These are phyloP conservation scores for Rhopilema esculentum DNA, from an alignment of 30 jellyfish, hydroid and myxozoan genomes.

Conservation along the genomic window DNA sequence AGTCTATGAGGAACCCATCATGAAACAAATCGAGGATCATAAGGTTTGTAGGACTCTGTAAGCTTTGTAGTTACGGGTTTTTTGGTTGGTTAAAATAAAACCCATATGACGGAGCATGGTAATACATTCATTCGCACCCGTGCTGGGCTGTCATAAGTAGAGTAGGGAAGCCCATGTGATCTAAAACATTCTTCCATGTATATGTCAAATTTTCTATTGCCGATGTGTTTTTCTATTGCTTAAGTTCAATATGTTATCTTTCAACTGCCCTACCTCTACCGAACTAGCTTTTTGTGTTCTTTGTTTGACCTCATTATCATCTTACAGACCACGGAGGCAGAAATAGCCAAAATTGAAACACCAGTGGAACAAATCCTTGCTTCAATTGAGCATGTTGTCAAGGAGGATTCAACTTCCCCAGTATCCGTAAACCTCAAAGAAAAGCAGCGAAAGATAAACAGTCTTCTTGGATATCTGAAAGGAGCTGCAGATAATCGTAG, in stretches of 20 bases:
- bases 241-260: too few relatives aligned
- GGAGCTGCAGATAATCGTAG: conserved; percentile 77
- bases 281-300: too few relatives aligned
- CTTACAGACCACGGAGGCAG: conserved; percentile 65
- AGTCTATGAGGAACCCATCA: conserved; percentile 87
- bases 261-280: too few relatives aligned
- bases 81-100: too few relatives aligned
- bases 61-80: too few relatives aligned
- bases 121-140: too few relatives aligned
- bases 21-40: conserved; percentile 69
- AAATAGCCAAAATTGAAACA: conserved; percentile 53
- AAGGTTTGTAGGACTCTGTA: conserved; percentile 41
- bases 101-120: too few relatives aligned
- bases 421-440: conserved; percentile 69
- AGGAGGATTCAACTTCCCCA: conserved; percentile 89
- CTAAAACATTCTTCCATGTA: not conserved
- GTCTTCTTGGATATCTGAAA: conserved; percentile 38
- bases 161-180: too few relatives aligned
- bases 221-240: too few relatives aligned
- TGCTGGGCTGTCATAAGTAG: too few relatives aligned
- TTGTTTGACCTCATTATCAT: not conserved
- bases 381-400: conserved; percentile 43
- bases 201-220: too few relatives aligned
- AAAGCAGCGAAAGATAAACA: conserved; percentile 69
- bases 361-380: conserved; percentile 47